phyloP scores from a whole-genome alignment of 2,888 invertebrate species.

The Drosophila buzzatii region DNA sequence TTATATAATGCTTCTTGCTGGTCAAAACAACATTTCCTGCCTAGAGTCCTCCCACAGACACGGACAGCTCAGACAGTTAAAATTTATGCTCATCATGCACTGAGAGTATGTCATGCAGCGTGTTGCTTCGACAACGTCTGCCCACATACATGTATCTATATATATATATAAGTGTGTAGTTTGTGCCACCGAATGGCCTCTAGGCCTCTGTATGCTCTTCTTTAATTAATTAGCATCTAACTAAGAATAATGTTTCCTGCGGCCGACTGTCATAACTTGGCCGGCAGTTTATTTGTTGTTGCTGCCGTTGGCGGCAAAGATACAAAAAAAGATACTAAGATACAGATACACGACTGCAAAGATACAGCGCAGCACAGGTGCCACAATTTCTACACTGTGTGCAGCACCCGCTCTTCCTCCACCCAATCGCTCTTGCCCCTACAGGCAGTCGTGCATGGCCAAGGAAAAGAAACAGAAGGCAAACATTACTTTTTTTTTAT shows the following conservation, averaged over 20 bases:
- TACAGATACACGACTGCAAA: constrained; percentile 26
- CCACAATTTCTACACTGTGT: constrained; percentile 54
- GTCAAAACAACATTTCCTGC: constrained; percentile 13
- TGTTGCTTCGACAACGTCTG: constrained; percentile 18
- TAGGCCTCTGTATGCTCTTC: constrained; percentile 13
- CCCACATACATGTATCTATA: constrained; percentile 4
- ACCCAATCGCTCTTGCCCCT: constrained; percentile 2
- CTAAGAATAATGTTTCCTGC: constrained; percentile 80
- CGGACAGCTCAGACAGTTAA: constrained; percentile 1
- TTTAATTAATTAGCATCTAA: constrained; percentile 79
- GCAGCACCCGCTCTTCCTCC: constrained; percentile 13
- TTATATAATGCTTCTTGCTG: background rate
- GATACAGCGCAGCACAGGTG: constrained; percentile 59
- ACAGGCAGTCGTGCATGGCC: constrained; percentile 47
- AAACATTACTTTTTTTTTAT: constrained; percentile 36
- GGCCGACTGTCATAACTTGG: constrained; percentile 74
- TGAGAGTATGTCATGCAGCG: constrained; percentile 49
- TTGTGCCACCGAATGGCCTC: constrained; percentile 34
- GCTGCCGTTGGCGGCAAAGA: constrained; percentile 39
- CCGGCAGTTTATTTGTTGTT: constrained; percentile 63
- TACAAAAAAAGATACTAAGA: constrained; percentile 31
- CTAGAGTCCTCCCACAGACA: constrained; percentile 31
- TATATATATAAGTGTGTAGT: constrained; percentile 25
- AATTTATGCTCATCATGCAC: constrained; percentile 52
- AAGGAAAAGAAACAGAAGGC: constrained; percentile 30